phyloP scores from a whole-genome alignment of 2,113 vertebrate genomes.

The Morone chrysops region DNA sequence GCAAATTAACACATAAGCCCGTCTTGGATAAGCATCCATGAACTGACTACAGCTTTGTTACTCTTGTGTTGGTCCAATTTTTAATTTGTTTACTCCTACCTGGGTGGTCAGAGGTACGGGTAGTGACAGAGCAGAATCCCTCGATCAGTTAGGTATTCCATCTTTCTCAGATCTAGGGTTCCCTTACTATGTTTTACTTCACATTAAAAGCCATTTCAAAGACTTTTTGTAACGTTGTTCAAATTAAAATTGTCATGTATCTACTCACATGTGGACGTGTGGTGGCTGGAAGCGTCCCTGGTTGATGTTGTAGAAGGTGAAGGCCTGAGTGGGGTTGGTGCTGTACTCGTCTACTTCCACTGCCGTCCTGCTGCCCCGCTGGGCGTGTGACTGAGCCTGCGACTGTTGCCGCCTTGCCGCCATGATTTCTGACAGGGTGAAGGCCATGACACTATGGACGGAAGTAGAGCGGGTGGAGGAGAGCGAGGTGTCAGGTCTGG shows the following conservation, averaged over 20 bases:
- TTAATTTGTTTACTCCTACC: not conserved
- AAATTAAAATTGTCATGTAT: not conserved
- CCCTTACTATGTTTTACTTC: not conserved
- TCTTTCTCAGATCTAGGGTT: not conserved
- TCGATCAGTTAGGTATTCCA: not conserved
- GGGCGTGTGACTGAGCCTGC: constrained; percentile 80
- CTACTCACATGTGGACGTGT: constrained; percentile 95
- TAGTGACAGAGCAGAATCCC: not conserved
- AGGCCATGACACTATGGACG: constrained; percentile 88
- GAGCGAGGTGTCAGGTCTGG: not conserved
- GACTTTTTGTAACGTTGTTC: not conserved
- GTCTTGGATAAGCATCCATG: not conserved
- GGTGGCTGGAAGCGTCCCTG: constrained; percentile 98
- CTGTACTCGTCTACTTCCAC: constrained; percentile 98
- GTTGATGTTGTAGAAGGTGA: constrained; percentile 99
- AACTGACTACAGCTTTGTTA: not conserved
- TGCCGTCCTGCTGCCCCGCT: constrained; percentile 85
- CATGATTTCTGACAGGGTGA: constrained; percentile 95
- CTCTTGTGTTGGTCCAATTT: not conserved
- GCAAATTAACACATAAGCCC: not conserved
- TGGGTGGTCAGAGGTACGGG: not conserved
- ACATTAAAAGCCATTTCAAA: not conserved
- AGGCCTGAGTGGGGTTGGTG: constrained; percentile 97
- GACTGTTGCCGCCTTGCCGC: constrained; percentile 90
- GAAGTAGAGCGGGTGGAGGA: constrained; percentile 1